phyloP scores from a whole-genome alignment of 2,113 vertebrate species.

The Alaudala cheleensis region DNA sequence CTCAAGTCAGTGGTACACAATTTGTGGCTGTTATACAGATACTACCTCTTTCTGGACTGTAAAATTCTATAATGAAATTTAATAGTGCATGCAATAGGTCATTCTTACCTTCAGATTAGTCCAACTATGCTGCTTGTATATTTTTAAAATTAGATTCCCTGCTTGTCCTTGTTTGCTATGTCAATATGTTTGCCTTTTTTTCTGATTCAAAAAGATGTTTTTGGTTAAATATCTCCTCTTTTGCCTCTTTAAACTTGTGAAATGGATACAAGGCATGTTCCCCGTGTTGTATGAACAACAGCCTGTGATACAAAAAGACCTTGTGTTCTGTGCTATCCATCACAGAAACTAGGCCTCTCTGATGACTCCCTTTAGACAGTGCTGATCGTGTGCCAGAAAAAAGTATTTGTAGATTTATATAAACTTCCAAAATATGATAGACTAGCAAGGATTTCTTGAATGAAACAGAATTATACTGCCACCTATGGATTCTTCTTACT shows the following conservation, averaged over 20 bases:
- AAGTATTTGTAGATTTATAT: background rate
- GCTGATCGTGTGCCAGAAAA: background rate
- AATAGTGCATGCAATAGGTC: background rate
- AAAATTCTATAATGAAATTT: background rate
- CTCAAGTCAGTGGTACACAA: background rate
- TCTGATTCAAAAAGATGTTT: background rate
- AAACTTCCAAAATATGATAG: background rate
- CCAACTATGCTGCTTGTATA: background rate
- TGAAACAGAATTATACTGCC: conserved; percentile 7
- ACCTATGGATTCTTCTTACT: conserved; percentile 48
- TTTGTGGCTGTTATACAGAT: background rate
- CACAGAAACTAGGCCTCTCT: background rate
- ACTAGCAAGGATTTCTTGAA: background rate
- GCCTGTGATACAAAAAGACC: background rate
- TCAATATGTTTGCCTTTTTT: background rate
- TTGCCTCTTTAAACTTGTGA: background rate
- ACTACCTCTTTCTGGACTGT: background rate
- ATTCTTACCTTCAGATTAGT: background rate
- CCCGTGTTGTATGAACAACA: background rate
- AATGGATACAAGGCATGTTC: background rate
- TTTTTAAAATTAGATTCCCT: background rate
- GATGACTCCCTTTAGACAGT: background rate
- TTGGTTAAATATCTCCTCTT: background rate
- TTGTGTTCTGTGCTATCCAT: background rate
- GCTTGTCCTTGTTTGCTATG: background rate